phyloP scores from a whole-genome alignment of 2,113 vertebrate species.

The Platycercus adscitus region DNA sequence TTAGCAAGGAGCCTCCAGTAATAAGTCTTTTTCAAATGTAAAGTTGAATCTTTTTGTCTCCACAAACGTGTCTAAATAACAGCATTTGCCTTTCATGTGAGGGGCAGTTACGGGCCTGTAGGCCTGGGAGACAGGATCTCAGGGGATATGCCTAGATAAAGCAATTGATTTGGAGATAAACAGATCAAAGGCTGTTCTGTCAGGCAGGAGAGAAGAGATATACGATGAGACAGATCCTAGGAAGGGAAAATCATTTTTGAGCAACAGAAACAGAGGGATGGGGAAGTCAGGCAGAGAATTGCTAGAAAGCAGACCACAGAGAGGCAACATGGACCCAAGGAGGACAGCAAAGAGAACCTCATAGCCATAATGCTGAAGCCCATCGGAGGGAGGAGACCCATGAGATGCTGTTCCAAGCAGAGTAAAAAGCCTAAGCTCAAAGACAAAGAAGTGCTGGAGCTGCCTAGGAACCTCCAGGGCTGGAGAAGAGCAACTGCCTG shows the following conservation, averaged over 20 bases:
- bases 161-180: not conserved
- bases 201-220: not conserved
- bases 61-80: not conserved
- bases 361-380: not conserved
- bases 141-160: not conserved
- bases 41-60: not conserved
- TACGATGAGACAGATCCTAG: not conserved
- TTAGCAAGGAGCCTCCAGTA: not conserved
- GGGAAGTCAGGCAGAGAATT: not conserved
- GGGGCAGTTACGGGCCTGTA: not conserved
- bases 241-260: not conserved
- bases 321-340: not conserved
- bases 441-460: not conserved
- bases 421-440: not conserved
- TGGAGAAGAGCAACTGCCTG: not conserved
- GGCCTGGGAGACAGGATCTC: not conserved
- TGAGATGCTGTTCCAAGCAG: not conserved
- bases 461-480: not conserved
- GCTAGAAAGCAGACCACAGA: not conserved
- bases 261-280: not conserved
- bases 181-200: not conserved
- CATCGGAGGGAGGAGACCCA: not conserved
- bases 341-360: not conserved
- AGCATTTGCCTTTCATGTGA: not conserved
- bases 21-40: not conserved